Evolutionary conservation across 2,888 invertebrate genomes (phyloP).

Genomic region (Steinernema carpocapsae): DNA sequence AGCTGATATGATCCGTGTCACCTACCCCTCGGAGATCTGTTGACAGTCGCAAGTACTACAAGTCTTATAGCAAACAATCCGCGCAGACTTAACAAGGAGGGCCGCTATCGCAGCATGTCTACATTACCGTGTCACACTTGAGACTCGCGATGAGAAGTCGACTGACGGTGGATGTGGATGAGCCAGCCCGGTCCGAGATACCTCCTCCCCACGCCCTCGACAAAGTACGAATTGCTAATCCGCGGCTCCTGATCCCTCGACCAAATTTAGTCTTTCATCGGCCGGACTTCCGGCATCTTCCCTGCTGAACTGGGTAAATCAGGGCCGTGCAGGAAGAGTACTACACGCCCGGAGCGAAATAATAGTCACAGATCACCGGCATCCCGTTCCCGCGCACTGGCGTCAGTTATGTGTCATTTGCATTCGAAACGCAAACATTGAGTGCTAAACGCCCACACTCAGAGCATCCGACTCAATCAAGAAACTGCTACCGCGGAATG

Average conservation of each 20-base stretch:
- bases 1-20: slow-evolving; percentile 29
- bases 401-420: slow-evolving; percentile 31
- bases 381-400: neutral
- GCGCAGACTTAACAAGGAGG: slow-evolving; percentile 32
- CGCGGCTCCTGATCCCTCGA: neutral
- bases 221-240: slow-evolving; percentile 22
- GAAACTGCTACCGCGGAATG: too few relatives aligned
- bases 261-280: neutral
- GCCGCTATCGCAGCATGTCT: slow-evolving; percentile 23
- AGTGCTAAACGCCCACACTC: slow-evolving; percentile 11
- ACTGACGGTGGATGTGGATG: neutral
- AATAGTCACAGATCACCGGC: too few relatives aligned
- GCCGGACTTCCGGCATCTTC: too few relatives aligned
- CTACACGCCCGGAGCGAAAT: too few relatives aligned
- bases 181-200: neutral
- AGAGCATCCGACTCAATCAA: neutral
- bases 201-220: slow-evolving; percentile 18
- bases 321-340: too few relatives aligned
- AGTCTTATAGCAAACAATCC: slow-evolving; percentile 21
- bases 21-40: slow-evolving; percentile 7
- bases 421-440: slow-evolving; percentile 33
- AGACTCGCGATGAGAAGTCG: neutral
- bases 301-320: too few relatives aligned
- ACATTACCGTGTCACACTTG: slow-evolving; percentile 34
- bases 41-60: slow-evolving; percentile 32